A percentile compares a stretch with the other conserved stretches of the same genome.
These are phyloP conservation scores for Tichodroma muraria DNA, from an alignment of 2,113 vertebrate genomes.

Conservation along the genomic window DNA sequence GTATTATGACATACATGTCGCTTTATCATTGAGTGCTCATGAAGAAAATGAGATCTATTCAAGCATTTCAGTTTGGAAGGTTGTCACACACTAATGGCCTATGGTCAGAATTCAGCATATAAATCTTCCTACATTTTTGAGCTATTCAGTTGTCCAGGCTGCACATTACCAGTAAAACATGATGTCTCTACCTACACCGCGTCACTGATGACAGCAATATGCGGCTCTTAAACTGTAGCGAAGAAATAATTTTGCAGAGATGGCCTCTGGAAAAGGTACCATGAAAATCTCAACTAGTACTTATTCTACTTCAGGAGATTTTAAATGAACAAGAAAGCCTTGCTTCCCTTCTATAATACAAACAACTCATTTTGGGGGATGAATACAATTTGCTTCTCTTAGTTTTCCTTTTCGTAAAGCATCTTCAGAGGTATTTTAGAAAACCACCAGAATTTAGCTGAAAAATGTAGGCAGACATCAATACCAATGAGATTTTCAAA, in stretches of 20 bases:
- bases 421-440: not conserved
- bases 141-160: not conserved
- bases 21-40: constrained; percentile 32
- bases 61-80: constrained; percentile 28
- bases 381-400: not conserved
- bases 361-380: not conserved
- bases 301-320: not conserved
- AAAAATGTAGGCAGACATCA: not conserved
- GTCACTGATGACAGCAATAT: not conserved
- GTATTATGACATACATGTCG: constrained; percentile 2
- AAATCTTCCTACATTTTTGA: not conserved
- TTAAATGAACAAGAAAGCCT: not conserved
- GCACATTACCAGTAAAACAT: constrained; percentile 1
- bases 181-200: not conserved
- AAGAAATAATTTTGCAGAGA: not conserved
- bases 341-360: not conserved
- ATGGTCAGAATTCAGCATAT: constrained; percentile 4
- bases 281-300: not conserved
- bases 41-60: constrained; percentile 35
- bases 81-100: constrained; percentile 24
- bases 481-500: not conserved
- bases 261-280: not conserved
- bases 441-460: not conserved
- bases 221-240: not conserved
- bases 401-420: not conserved